phyloP scores from a whole-genome alignment of 2,797 vertebrate genomes.

The Gorsachius magnificus region DNA sequence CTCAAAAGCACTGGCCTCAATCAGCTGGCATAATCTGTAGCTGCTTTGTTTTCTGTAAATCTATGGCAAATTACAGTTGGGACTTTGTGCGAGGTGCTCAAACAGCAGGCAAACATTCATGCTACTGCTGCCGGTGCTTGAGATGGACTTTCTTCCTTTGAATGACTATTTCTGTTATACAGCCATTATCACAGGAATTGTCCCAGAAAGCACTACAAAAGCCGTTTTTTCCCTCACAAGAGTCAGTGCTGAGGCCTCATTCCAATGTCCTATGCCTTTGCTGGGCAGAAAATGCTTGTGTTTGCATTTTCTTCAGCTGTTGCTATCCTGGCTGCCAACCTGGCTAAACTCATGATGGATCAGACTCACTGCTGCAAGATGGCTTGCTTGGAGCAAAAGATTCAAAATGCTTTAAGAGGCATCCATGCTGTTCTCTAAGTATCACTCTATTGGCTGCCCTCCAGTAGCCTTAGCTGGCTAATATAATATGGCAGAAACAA shows the following conservation, averaged over 20 bases:
- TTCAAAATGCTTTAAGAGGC: neutral
- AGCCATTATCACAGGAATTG: neutral
- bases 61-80: neutral
- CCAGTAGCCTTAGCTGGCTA: slow-evolving; percentile 11
- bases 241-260: neutral
- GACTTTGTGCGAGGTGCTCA: neutral
- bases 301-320: slow-evolving; percentile 35
- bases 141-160: neutral
- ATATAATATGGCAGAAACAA: neutral
- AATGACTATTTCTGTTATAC: neutral
- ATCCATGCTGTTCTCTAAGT: neutral
- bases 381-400: neutral
- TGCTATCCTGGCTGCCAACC: neutral
- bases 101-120: neutral
- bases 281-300: slow-evolving; percentile 1
- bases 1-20: neutral
- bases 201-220: neutral
- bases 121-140: neutral
- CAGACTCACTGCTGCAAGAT: slow-evolving; percentile 11
- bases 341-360: neutral
- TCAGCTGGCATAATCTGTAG: neutral
- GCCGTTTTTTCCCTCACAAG: neutral
- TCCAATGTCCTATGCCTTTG: neutral
- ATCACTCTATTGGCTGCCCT: neutral
- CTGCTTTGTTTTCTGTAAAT: neutral